Evolutionary conservation across 2,888 invertebrate genomes (phyloP).

Genomic region (Lottia scabra): DNA sequence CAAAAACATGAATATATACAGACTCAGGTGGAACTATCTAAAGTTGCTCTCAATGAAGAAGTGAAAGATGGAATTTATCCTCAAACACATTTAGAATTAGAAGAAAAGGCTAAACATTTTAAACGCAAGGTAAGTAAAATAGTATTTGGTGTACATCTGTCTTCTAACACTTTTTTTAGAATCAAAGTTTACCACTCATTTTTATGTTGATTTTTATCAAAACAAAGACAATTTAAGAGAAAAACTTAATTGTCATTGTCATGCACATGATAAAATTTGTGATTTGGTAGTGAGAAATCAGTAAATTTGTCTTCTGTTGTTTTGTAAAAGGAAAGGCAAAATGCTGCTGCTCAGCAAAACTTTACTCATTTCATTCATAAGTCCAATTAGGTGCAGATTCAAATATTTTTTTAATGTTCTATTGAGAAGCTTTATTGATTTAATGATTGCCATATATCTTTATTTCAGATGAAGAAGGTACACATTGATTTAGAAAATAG

Average conservation of each 20-base stretch:
- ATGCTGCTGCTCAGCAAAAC: no score
- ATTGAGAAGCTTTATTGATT: no score
- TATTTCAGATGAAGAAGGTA: constrained; percentile 58
- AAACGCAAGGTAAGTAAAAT: constrained; percentile 36
- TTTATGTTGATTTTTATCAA: neutral
- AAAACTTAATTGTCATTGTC: no score
- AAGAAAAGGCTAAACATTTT: constrained; percentile 40
- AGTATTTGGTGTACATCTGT: neutral
- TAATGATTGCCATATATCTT: no score
- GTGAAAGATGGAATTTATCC: constrained; percentile 27
- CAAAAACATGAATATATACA: constrained; percentile 86
- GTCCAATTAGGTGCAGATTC: no score
- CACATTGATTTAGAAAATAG: constrained; percentile 51
- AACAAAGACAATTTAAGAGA: no score
- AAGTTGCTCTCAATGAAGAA: constrained; percentile 50
- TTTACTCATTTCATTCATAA: no score
- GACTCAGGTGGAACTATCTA: constrained; percentile 78
- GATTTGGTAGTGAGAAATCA: no score
- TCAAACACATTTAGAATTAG: constrained; percentile 42
- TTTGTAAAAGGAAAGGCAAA: no score
- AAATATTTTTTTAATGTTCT: no score
- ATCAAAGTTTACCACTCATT: neutral
- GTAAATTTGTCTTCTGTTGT: no score
- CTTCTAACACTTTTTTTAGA: neutral
- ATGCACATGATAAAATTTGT: no score